Percentiles rank a stretch among this genome's conserved stretches.
These are phyloP conservation scores for Drosophila nigromelanica DNA, from an alignment of 1,140 invertebrate genomes.

Conservation along the genomic window DNA sequence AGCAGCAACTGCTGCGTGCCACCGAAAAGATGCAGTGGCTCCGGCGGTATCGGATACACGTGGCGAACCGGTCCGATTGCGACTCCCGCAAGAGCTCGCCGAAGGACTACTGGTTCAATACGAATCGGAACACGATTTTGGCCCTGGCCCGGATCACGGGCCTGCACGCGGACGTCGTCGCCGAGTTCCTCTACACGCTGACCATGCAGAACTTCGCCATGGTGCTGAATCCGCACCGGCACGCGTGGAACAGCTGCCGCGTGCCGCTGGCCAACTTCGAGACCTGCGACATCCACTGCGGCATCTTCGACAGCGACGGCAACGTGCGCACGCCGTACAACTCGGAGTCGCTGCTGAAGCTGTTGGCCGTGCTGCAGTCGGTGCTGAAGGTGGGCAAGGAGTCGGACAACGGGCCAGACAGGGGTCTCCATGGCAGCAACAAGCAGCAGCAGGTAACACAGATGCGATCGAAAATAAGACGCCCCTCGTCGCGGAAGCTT, in stretches of 20 bases:
- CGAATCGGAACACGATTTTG: conserved; percentile 23
- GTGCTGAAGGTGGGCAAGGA: conserved; percentile 4
- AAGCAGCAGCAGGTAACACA: no score
- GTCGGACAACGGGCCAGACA: not conserved
- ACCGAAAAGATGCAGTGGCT: not conserved
- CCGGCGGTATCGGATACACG: not conserved
- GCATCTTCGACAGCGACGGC: conserved; percentile 40
- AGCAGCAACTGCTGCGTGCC: not conserved
- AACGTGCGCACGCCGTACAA: conserved; percentile 36
- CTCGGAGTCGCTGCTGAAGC: conserved; percentile 11
- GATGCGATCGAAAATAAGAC: no score
- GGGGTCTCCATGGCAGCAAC: not conserved
- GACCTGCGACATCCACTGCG: conserved; percentile 27
- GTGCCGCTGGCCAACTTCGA: conserved; percentile 19
- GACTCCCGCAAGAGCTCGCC: not conserved
- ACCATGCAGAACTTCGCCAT: conserved; percentile 47
- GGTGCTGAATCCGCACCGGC: conserved; percentile 10
- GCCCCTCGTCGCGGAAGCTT: no score
- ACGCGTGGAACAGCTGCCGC: not conserved
- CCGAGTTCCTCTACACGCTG: conserved; percentile 44
- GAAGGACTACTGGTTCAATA: conserved; percentile 23
- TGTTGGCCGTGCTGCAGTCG: conserved; percentile 23
- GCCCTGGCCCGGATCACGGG: conserved; percentile 1
- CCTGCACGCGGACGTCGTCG: conserved; percentile 3
- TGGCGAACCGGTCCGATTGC: not conserved